Base-by-base conservation (phyloP, 2,797 vertebrate genomes). In the Hippocampus kuda region DNA sequence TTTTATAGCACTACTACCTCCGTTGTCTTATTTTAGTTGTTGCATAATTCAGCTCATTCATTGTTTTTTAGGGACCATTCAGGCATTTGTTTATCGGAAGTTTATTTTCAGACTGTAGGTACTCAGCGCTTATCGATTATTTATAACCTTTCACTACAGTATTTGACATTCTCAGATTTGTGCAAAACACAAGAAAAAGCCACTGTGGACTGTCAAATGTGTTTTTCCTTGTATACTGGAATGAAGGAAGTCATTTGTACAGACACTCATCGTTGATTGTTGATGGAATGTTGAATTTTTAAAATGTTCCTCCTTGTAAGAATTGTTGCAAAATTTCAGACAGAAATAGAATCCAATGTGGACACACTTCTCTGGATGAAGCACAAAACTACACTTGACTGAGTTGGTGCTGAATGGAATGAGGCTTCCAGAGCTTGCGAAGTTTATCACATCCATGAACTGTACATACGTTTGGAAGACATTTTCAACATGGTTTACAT, bases 1-100 rank as follows among this genome's bases (percentile, higher is more conserved):
- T 85, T 83, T 79, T 83, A 84, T 84, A 85, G 82, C 79, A 69
- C 76, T 84, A 80, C 83, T 82, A 85, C 77, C 77, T 20, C 65
- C 65, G 70, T 69, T 49, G 70, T 76, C 71, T 79, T 85, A 83
- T 88, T 84, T 83, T 78, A 72, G 77, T 72, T 76, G 80, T 87
- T 83, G 67, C 75, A 75, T 83, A 76, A 85, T 82, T 77, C 66
- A 74, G 2, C 49, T 54, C 48, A 67, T 67, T 67, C 66, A 67
- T 67, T 67, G 66, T 67, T 42, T 30, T 48, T 48, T 15, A 5
- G 46, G 46, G 46, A 6, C 13, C 27, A 41, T 42, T 38, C 49
- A n/a, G 12, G 15, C 24, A 27, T 65, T 65, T 26, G 62, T 64
- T 42, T 64, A 26, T 65, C 24, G 10, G 67, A 67, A 66, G 67